Evolutionary conservation across 2,797 vertebrate species (phyloP), one percentile per base, ranked within the genome.

Genomic region (Chloroceryle inda): DNA sequence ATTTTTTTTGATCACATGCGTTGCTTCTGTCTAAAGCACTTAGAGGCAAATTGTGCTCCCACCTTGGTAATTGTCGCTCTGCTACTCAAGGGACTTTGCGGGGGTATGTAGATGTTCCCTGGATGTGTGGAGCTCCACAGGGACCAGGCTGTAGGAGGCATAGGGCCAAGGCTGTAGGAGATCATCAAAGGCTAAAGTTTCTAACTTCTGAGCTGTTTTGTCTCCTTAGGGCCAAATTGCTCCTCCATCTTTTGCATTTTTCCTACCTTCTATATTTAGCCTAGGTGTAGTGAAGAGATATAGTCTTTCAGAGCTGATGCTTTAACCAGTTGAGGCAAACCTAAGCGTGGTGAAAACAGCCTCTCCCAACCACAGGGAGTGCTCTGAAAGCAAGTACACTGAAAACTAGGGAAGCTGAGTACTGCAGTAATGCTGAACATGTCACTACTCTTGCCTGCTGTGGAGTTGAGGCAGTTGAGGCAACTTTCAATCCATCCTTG

Each of bases 1-100:
- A 2, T 71, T 92, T 66, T 66, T 66, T 53, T 18, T 53, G 88
- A 73, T 37, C 69, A 79, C 59, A 42, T 67, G 63, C 85, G 49
- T 82, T 88, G 38, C 69, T 89, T 88, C 87, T 78, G 69, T 86
- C 74, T 58, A 77, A 82, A 94, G 84, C 74, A 83, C 67, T 92
- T 62, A 68, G 59, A 85, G 63, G 24, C 26, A 88, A 68, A 92
- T 71, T 88, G 88, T 93, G 80, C 71, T 95, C 77, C 88, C 35
- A 67, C 77, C 44, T 87, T 83, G 56, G 77, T 89, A 90, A 95
- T 82, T 79, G 88, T 74, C 0, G 0, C 64, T 90, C 61, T 90
- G 64, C 89, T 61, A 6, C 11, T 26, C 67, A 38, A 59, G 40
- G 23, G 8, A 63, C 59, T 0, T 0, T 15, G 23, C 3, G 0